These are phyloP conservation scores for Osmerus eperlanus DNA, from an alignment of 2,113 vertebrate genomes.

Conservation along the genomic window DNA sequence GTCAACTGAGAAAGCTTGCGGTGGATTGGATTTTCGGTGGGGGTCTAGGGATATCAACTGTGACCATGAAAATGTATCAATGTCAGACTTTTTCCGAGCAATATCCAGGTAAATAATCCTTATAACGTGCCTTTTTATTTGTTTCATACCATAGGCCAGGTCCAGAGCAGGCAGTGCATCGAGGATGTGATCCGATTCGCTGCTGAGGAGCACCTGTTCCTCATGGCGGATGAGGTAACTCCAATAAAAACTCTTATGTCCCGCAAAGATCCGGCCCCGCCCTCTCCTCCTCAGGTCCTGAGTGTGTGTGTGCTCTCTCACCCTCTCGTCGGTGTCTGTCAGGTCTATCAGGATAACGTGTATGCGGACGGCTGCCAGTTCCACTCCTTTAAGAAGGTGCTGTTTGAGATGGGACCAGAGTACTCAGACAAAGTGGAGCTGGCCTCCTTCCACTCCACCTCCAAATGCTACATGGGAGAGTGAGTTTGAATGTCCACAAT, in stretches of 20 bases:
- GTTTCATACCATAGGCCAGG: slow-evolving; percentile 73
- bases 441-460: slow-evolving; percentile 88
- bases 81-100: no score
- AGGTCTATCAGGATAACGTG: slow-evolving; percentile 89
- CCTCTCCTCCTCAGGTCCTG: background rate
- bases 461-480: slow-evolving; percentile 96
- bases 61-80: no score
- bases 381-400: slow-evolving; percentile 93
- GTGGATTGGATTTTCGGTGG: no score
- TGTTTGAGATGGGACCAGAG: slow-evolving; percentile 86
- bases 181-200: slow-evolving; percentile 79
- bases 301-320: background rate
- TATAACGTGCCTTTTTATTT: background rate
- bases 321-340: background rate
- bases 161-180: slow-evolving; percentile 75
- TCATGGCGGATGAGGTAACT: slow-evolving; percentile 88
- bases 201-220: slow-evolving; percentile 72
- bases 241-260: background rate
- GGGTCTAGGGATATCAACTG: no score
- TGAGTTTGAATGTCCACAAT: slow-evolving; percentile 62
- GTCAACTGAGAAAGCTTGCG: no score
- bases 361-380: slow-evolving; percentile 84
- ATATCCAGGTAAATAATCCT: no score
- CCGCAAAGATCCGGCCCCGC: background rate
- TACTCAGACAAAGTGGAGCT: slow-evolving; percentile 78